Evolutionary conservation across 2,113 vertebrate genomes (phyloP).

Genomic region (Phrynosoma blainvillii): DNA sequence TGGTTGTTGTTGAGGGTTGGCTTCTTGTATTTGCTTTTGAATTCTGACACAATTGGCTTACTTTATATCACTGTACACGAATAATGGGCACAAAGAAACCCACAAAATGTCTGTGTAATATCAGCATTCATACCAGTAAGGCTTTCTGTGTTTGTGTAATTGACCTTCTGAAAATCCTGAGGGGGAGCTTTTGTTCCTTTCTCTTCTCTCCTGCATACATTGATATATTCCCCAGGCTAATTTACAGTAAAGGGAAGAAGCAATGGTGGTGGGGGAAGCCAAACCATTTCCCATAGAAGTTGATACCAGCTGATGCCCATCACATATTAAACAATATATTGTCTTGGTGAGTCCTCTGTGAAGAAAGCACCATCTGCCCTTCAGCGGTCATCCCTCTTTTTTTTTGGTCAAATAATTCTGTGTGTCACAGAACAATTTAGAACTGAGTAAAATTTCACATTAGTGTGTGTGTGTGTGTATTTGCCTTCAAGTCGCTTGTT

Average conservation of each 20-base stretch:
- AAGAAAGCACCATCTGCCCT: not conserved
- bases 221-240: not conserved
- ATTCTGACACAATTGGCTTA: constrained; percentile 1
- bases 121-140: not conserved
- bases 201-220: not conserved
- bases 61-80: not conserved
- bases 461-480: no score
- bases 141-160: constrained; percentile 18
- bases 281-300: not conserved
- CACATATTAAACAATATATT: not conserved
- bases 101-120: not conserved
- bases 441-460: no score
- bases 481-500: no score
- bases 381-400: not conserved
- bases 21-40: not conserved
- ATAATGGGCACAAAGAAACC: not conserved
- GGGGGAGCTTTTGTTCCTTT: not conserved
- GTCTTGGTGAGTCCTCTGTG: not conserved
- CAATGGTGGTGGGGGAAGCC: not conserved
- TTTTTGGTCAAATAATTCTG: no score
- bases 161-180: constrained; percentile 11
- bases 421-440: no score
- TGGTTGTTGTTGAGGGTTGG: not conserved
- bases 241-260: not conserved
- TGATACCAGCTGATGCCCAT: not conserved